Base-by-base conservation (phyloP, 2,888 invertebrate species). In the Melieria crassipennis region DNA sequence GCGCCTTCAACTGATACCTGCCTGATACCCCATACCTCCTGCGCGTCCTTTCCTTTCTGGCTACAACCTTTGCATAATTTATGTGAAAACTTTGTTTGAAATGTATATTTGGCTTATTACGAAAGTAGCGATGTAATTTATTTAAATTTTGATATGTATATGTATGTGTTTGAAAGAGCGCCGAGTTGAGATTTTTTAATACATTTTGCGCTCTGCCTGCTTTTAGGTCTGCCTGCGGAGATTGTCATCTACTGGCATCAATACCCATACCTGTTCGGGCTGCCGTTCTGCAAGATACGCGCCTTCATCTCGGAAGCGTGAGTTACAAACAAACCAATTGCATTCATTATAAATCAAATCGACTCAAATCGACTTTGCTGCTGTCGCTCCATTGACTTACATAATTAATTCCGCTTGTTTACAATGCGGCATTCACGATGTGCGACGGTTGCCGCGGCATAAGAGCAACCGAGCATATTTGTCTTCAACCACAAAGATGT, bases 241-340 rank as follows among this genome's bases (percentile, higher is more conserved):
- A 89, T 96, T 64, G 91, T 93, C 45, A 88, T 93, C 2, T 94
- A 93, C 81, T 95, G 95, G 95, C 94, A 95, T 84, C 94, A 94
- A 85, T 95, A 95, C 87, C 95, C 95, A 0, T 95, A 93, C 91
- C 89, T 91, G 70, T 89, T 96, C 71, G 96, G 96, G 0, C 89
- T 92, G 73, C 89, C 83, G 7, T 91, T 95, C 82, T 97, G 97
- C 87, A 94, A 95, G 86, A 88, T 93, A 47, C 88, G 96, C 62
- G 94, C 94, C 0, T 90, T 94, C 65, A 90, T 94, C 73, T 95
- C 95, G 0, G 95, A 95, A 89, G 93, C 94, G 95, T 95, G 86
- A 92, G 93, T 91, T 65, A 82, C 30, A 16, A 30, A 30, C n/a
- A 13, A 16, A 57, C 5, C 4, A 57, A 70, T n/a, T 0, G 30